phyloP scores from a whole-genome alignment of 2,797 vertebrate species.

The Acropternis orthonyx region DNA sequence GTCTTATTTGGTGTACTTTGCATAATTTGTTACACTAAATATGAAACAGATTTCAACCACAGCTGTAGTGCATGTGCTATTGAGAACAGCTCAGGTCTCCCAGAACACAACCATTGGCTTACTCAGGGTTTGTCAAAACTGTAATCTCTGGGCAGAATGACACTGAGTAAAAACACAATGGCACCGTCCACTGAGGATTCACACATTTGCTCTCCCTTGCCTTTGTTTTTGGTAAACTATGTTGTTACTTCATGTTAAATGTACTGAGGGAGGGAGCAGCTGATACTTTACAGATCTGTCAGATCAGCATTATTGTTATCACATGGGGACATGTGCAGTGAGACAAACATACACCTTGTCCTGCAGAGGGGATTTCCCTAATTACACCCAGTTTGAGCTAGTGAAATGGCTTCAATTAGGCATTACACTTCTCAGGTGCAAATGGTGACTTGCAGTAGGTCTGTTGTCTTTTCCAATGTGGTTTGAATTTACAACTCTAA shows the following conservation, averaged over 20 bases:
- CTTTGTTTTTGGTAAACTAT: not conserved
- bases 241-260: not conserved
- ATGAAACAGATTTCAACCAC: slow-evolving; percentile 69
- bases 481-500: slow-evolving; percentile 16
- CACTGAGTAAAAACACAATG: not conserved
- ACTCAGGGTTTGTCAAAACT: not conserved
- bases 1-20: slow-evolving; percentile 71
- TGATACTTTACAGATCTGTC: not conserved
- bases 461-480: not conserved
- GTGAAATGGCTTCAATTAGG: slow-evolving; percentile 13
- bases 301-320: not conserved
- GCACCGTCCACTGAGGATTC: not conserved
- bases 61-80: slow-evolving; percentile 42
- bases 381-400: not conserved
- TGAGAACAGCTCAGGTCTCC: not conserved
- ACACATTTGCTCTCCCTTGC: not conserved
- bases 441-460: not conserved
- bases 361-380: not conserved
- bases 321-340: not conserved
- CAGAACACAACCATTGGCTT: not conserved
- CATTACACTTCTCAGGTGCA: not conserved
- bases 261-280: not conserved
- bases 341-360: not conserved
- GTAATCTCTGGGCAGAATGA: not conserved
- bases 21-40: slow-evolving; percentile 74